A percentile compares a stretch with the other conserved stretches of the same genome.
These are phyloP conservation scores for Hemitrygon akajei DNA, from an alignment of 2,797 vertebrate species.

Conservation along the genomic window DNA sequence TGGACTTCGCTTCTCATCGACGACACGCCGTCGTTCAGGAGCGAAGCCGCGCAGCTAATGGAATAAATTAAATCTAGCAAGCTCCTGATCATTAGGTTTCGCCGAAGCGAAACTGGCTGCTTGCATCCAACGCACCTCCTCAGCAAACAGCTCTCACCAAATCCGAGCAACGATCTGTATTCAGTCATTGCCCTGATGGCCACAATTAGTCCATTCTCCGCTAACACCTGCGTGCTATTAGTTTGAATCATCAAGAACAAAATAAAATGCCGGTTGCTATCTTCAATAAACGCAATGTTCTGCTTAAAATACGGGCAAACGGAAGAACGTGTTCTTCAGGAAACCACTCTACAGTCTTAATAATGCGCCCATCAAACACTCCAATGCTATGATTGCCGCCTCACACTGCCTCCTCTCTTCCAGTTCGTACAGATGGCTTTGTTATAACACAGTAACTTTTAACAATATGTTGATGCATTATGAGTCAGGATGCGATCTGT, in stretches of 20 bases:
- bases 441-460: conserved; percentile 15
- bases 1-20: not conserved
- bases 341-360: not conserved
- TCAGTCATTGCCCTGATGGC: not conserved
- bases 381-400: not conserved
- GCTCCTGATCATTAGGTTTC: not conserved
- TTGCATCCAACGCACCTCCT: not conserved
- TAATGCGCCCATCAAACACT: not conserved
- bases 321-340: not conserved
- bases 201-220: not conserved
- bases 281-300: not conserved
- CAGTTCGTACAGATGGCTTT: conserved; percentile 1
- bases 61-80: not conserved
- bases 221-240: not conserved
- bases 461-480: conserved; percentile 25
- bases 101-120: not conserved
- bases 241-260: not conserved
- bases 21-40: too few species aligned
- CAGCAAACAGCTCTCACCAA: not conserved
- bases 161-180: not conserved
- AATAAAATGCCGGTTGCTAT: not conserved
- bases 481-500: conserved; percentile 30
- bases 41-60: not conserved
- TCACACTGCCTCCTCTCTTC: conserved; percentile 7
- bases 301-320: not conserved